Evolutionary conservation across 1,140 invertebrate species (phyloP).

Genomic region (Panonychus citri): DNA sequence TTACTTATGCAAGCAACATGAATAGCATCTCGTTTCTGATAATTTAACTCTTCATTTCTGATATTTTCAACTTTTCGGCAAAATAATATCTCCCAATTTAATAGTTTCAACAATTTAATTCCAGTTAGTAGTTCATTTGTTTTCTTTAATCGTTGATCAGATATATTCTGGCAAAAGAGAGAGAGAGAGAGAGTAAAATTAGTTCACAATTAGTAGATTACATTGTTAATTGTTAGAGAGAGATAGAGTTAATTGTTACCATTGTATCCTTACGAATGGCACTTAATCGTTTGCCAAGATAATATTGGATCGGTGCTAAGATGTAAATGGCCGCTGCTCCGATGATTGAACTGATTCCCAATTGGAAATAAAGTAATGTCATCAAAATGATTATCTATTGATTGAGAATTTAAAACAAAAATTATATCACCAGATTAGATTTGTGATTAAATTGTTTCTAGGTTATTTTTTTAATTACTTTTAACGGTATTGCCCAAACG

Average conservation of each 20-base stretch:
- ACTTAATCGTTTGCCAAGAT: conserved; percentile 20
- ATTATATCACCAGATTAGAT: background rate
- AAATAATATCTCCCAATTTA: conserved; percentile 55
- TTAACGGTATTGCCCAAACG: conserved; percentile 58
- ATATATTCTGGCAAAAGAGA: conserved; percentile 26
- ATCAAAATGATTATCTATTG: conserved; percentile 43
- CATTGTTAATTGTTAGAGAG: background rate
- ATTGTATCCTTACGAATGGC: conserved; percentile 20
- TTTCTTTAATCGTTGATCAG: conserved; percentile 45
- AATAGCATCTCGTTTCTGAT: conserved; percentile 30
- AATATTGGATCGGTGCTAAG: conserved; percentile 21
- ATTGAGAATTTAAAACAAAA: background rate
- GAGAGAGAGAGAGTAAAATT: conserved; percentile 16
- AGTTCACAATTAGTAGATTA: background rate
- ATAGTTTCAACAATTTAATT: conserved; percentile 53
- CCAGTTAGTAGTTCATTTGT: conserved; percentile 55
- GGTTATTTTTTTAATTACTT: conserved; percentile 34
- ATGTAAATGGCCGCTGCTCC: conserved; percentile 31
- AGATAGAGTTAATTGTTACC: conserved; percentile 3
- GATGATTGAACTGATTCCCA: conserved; percentile 51
- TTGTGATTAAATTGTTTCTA: background rate
- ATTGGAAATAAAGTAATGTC: conserved; percentile 43
- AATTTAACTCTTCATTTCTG: conserved; percentile 41
- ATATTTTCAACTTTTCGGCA: conserved; percentile 36
- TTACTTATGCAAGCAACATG: background rate